Percentiles rank a stretch among this genome's conserved stretches.
Conservation (phyloP, 2,888 invertebrate species). For the Cyclophora punctaria region DNA sequence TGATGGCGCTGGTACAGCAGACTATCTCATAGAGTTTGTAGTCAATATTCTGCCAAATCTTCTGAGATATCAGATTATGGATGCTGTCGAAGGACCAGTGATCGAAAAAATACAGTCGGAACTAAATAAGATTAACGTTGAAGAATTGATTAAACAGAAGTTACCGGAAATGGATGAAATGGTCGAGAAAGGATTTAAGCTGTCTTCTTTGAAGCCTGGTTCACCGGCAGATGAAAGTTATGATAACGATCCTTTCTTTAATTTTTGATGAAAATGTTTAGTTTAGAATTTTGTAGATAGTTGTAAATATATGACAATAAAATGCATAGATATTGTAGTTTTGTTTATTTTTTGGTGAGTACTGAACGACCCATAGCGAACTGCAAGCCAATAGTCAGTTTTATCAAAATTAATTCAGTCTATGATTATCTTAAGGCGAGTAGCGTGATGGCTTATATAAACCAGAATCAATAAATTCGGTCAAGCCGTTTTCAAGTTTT, state of each 20-base stretch:
- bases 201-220: constrained; percentile 46
- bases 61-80: constrained; percentile 90
- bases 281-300: constrained; percentile 1
- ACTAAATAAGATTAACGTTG: constrained; percentile 83
- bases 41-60: constrained; percentile 90
- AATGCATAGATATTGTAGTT: no score
- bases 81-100: constrained; percentile 86
- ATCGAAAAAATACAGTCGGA: constrained; percentile 83
- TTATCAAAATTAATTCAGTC: no score
- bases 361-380: no score
- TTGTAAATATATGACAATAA: no score
- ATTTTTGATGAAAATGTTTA: constrained; percentile 36
- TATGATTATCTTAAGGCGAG: no score
- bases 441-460: no score
- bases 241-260: constrained; percentile 67
- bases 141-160: constrained; percentile 81
- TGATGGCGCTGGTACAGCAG: constrained; percentile 89
- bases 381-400: no score
- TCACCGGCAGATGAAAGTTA: constrained; percentile 30
- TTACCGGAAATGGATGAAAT: constrained; percentile 79
- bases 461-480: no score
- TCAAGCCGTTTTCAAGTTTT: no score
- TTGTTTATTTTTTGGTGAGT: no score
- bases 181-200: constrained; percentile 61
- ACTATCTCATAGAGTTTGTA: constrained; percentile 86